Base-by-base conservation (phyloP, 2,888 invertebrate species). In the Amphipyra berbera region DNA sequence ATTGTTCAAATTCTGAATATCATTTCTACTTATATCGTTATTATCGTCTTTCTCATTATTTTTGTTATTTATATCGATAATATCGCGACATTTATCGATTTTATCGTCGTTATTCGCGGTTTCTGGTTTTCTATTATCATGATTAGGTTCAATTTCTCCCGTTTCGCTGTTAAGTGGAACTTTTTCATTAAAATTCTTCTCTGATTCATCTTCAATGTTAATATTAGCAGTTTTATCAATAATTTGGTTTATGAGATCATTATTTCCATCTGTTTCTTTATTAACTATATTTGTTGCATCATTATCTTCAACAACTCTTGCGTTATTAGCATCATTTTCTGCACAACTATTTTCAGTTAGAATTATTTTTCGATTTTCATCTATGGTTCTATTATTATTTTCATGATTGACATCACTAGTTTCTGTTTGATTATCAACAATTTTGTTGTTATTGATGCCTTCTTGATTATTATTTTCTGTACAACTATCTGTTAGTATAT, bases 221-320 rank as follows among this genome's bases (percentile, higher is more conserved):
- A 45, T 33, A 30, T 41, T 8, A 2, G 48, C 10, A 0, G 65
- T 76, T 14, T 63, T 30, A 35, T 49, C 27, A 15, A 62, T 44
- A 13, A 69, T 52, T 48, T 74, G 46, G 6, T 68, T 21, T 9
- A 59, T 52, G 0, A 68, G 12, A 37, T 74, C 75, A 6, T 40
- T 55, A 0, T 50, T 52, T 33, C 50, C 44, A 30, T 74, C 61
- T 12, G 33, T n/a, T 1, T 41, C 37, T 3, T 47, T 33, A n/a
- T 47, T 52, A 0, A 10, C 46, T 0, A 42, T 42, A 13, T 46
- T 46, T 6, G 27, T 6, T 30, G 27, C n/a, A n/a, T n/a, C n/a
- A n/a, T n/a, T 30, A 0, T 14, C 42, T 0, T 40, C 44, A 0
- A 68, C 40, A n/a, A n/a, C n/a, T n/a, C n/a, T n/a, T 0, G 45